Evolutionary conservation across 2,797 vertebrate species (phyloP), one percentile per base, ranked within the genome.

Genomic region (Scolopax bukidnonensis): DNA sequence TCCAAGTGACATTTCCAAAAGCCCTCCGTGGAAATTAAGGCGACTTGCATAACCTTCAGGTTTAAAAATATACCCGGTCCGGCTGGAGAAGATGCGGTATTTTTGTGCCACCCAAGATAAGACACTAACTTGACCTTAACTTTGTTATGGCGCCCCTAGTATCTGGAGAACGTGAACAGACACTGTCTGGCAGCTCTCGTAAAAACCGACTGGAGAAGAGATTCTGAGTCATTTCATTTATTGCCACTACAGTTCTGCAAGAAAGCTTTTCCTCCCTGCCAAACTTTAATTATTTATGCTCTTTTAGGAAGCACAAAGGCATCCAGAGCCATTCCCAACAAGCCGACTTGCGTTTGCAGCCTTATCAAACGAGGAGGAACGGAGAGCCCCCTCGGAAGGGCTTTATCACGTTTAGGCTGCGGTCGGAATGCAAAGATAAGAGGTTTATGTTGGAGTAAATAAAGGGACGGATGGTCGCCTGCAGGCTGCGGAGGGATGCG

Each of bases 71-170:
- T 4, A 43, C 81, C 90, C 94, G 28, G 78, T 97, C 77, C 94
- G 89, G 89, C 78, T 61, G 87, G 87, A 96, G 91, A 95, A 97
- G 97, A 97, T 97, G 97, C 96, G 71, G 96, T 96, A 94, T 97
- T 98, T 97, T 97, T 94, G 97, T 97, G 96, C 96, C 97, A 98
- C 98, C 97, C 97, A 98, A 98, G 97, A 98, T 98, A 98, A 98
- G 97, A 98, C 98, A 98, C 98, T 99, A 99, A 99, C 99, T 99
- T 99, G 99, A 99, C 99, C 99, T 99, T 99, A 99, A 99, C 99
- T 99, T 99, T 99, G 99, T 98, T 98, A 98, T 98, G 98, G 98
- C 98, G 98, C 98, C 98, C 98, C 98, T 98, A 97, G 98, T 98
- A 98, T 99, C 98, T 98, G 98, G 97, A 97, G 98, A 98, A 98